Evolutionary conservation across 2,888 invertebrate genomes (phyloP).

Genomic region (Asteroscopus sphinx): DNA sequence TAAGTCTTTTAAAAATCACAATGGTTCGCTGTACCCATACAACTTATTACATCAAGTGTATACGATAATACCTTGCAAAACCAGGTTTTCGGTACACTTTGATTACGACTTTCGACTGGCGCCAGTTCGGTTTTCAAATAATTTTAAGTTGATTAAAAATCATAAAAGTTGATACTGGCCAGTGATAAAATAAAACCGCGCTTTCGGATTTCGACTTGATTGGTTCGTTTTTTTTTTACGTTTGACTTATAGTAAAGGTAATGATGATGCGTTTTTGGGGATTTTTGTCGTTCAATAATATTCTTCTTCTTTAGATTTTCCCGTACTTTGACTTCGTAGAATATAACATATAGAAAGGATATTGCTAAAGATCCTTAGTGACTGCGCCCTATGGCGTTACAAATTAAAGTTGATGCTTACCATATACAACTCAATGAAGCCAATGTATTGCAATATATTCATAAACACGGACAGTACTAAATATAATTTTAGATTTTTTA

Average conservation of each 20-base stretch:
- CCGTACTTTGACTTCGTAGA: no score
- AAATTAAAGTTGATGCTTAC: no score
- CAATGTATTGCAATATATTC: no score
- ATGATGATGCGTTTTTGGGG: not conserved
- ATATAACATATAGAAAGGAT: no score
- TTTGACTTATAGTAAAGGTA: conserved; percentile 13
- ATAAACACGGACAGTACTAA: no score
- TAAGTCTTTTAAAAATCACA: conserved; percentile 9
- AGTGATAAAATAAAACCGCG: conserved; percentile 51
- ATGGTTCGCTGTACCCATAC: conserved; percentile 16
- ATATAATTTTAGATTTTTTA: no score
- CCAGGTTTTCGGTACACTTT: conserved; percentile 36
- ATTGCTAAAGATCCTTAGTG: no score
- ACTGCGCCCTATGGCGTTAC: no score
- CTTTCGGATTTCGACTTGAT: conserved; percentile 47
- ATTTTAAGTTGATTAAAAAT: conserved; percentile 61
- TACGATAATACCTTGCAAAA: conserved; percentile 45
- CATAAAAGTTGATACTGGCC: conserved; percentile 57
- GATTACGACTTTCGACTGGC: conserved; percentile 55
- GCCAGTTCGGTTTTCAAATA: conserved; percentile 50
- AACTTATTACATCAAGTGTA: conserved; percentile 32
- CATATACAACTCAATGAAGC: no score
- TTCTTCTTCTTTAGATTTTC: no score
- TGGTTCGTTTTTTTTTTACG: conserved; percentile 29
- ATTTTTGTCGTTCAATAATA: not conserved